A percentile compares a stretch with the other conserved stretches of the same genome.
Conservation (phyloP, 2,797 vertebrate genomes). For the Pantherophis alleghaniensis region DNA sequence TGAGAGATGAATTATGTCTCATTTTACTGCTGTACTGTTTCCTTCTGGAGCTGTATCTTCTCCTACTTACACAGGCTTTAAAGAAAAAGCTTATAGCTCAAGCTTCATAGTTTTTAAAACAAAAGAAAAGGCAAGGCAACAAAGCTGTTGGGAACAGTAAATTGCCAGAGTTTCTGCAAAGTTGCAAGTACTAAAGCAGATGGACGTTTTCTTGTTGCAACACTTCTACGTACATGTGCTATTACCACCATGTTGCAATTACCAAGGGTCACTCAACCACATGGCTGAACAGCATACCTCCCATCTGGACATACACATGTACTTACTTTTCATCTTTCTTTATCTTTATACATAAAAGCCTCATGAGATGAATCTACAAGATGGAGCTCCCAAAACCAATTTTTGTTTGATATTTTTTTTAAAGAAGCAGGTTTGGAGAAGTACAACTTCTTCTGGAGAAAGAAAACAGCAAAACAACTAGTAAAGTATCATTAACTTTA, state of each 20-base stretch:
- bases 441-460: background rate
- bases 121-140: conserved; percentile 12
- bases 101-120: conserved; percentile 16
- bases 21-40: background rate
- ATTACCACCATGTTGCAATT: conserved; percentile 47
- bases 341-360: conserved; percentile 18
- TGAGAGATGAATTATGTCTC: background rate
- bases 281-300: conserved; percentile 38
- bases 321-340: conserved; percentile 48
- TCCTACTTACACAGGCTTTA: background rate
- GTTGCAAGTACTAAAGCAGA: conserved; percentile 18
- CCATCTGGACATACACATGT: conserved; percentile 49
- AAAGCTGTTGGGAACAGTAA: conserved; percentile 5
- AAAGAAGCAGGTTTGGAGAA: background rate
- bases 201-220: background rate
- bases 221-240: conserved; percentile 30
- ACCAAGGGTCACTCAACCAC: conserved; percentile 39
- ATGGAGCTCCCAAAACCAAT: conserved; percentile 12
- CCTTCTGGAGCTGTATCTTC: conserved; percentile 7
- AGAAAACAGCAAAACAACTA: background rate
- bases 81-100: background rate
- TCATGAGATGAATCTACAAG: background rate
- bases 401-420: background rate
- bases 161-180: conserved; percentile 13
- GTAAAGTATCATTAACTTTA: background rate